phyloP scores from a whole-genome alignment of 2,888 invertebrate genomes.

The Pharmacophagus antenor region DNA sequence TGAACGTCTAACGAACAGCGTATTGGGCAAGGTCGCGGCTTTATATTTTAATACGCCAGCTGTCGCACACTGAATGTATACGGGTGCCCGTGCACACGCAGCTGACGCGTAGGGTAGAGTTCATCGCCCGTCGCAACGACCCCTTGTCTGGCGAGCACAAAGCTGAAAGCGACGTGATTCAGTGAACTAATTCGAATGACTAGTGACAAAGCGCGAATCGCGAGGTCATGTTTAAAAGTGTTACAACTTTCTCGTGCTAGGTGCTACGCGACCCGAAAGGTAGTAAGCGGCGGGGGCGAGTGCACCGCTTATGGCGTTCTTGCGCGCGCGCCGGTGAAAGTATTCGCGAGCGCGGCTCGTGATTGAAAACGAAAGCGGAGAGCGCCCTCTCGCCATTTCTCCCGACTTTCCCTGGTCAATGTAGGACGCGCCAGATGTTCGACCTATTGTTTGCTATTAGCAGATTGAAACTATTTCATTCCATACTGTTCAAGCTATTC shows the following conservation, averaged over 20 bases:
- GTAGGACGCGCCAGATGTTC: conserved; percentile 74
- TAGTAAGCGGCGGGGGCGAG: conserved; percentile 59
- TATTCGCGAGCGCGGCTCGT: conserved; percentile 68
- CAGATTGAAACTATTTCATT: conserved; percentile 45
- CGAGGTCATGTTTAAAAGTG: conserved; percentile 79
- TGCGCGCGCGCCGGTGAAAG: conserved; percentile 73
- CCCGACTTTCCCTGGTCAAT: conserved; percentile 77
- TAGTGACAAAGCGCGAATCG: conserved; percentile 74
- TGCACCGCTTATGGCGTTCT: conserved; percentile 63
- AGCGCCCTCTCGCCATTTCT: conserved; percentile 80
- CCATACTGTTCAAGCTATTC: conserved; percentile 26
- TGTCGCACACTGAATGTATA: conserved; percentile 60
- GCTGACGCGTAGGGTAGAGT: conserved; percentile 75
- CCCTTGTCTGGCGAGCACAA: conserved; percentile 56
- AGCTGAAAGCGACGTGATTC: conserved; percentile 53
- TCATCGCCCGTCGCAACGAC: conserved; percentile 67
- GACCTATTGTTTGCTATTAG: conserved; percentile 64
- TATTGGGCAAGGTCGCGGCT: conserved; percentile 74
- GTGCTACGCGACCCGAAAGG: conserved; percentile 58
- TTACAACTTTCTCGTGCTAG: conserved; percentile 78
- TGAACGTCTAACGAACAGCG: conserved; percentile 54
- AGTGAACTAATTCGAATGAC: conserved; percentile 72
- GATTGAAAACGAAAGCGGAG: conserved; percentile 80
- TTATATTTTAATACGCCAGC: conserved; percentile 61
- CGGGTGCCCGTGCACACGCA: conserved; percentile 72